These are phyloP conservation scores for Peromyscus maniculatus DNA, from an alignment of 2,113 vertebrate genomes.

Conservation along the genomic window DNA sequence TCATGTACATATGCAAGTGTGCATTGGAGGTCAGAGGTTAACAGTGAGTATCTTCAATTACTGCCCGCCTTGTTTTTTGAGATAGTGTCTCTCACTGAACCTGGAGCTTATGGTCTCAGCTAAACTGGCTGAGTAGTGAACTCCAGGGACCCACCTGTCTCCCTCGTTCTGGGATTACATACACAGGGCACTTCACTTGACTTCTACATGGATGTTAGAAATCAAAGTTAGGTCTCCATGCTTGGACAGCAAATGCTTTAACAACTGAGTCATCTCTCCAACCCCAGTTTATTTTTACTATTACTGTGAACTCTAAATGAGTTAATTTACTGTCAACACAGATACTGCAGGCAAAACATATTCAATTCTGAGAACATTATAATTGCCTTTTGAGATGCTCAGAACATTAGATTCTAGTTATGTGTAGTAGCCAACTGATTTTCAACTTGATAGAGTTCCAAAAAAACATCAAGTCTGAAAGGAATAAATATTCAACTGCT, in stretches of 20 bases:
- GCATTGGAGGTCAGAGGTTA: too few species aligned
- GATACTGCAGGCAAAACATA: constrained; percentile 33
- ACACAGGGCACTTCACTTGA: too few species aligned
- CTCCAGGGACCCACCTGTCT: not conserved
- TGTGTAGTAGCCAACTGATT: not conserved
- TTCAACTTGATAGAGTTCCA: not conserved
- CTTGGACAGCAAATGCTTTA: not conserved
- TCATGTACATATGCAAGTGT: not conserved
- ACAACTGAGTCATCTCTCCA: not conserved
- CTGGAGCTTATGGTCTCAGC: not conserved
- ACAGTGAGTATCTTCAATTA: not conserved
- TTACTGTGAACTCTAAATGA: not conserved
- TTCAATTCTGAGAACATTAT: not conserved
- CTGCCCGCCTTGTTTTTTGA: not conserved
- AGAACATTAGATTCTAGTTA: constrained; percentile 24
- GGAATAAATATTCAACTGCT: constrained; percentile 36
- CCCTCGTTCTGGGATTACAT: not conserved
- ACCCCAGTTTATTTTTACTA: not conserved
- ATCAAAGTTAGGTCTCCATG: not conserved
- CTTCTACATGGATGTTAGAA: not conserved
- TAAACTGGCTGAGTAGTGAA: not conserved
- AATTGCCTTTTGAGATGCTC: constrained; percentile 29
- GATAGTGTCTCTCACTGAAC: not conserved
- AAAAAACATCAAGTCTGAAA: not conserved
- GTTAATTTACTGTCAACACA: constrained; percentile 3